Evolutionary conservation across 2,797 vertebrate species (phyloP).

Genomic region (Rhinoraja longicauda): DNA sequence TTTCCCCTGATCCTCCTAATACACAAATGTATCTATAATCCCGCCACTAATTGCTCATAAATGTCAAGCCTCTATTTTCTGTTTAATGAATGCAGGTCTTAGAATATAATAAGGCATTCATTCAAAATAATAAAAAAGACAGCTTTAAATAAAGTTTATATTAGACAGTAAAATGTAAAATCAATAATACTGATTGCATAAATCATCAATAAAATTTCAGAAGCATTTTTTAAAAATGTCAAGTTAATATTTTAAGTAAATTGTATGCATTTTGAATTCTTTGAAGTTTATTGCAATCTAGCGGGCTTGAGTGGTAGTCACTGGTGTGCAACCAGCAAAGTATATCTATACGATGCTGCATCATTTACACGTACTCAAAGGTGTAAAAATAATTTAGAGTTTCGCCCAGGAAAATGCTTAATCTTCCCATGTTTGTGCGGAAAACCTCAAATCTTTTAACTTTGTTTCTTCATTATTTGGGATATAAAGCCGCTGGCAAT

Average conservation of each 20-base stretch:
- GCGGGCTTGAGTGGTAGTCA: neutral
- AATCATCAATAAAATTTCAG: neutral
- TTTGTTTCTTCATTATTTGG: too few species aligned
- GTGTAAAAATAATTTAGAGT: too few species aligned
- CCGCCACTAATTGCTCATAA: neutral
- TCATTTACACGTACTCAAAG: neutral
- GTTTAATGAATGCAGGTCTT: neutral
- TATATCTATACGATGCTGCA: neutral
- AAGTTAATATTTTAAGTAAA: neutral
- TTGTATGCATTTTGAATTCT: neutral
- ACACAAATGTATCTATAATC: neutral
- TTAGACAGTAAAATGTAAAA: slow-evolving; percentile 1
- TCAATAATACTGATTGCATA: neutral
- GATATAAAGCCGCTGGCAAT: too few species aligned
- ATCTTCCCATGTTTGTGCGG: too few species aligned
- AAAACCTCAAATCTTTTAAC: too few species aligned
- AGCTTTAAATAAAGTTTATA: neutral
- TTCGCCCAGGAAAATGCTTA: too few species aligned
- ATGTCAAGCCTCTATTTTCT: neutral
- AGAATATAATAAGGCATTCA: neutral
- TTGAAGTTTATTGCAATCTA: slow-evolving; percentile 1
- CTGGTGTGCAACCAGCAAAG: neutral
- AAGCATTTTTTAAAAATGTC: neutral
- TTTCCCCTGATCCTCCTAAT: neutral
- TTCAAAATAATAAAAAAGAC: neutral